These are phyloP conservation scores for Heterodera filipjevi DNA, from an alignment of 2,888 invertebrate species.

Conservation along the genomic window DNA sequence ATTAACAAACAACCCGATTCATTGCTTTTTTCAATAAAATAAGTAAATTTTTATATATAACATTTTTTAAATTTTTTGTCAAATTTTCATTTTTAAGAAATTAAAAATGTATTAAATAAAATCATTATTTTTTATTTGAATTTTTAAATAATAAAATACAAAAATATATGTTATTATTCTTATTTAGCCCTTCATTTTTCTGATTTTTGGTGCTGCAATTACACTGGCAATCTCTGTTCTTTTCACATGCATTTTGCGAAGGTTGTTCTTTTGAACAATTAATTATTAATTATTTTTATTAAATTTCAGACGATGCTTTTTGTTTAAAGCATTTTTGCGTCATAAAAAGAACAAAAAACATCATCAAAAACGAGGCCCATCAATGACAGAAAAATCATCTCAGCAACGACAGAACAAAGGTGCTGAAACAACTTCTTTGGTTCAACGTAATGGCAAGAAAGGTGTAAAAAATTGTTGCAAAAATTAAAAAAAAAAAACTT, in stretches of 20 bases:
- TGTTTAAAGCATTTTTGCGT: constrained; percentile 33
- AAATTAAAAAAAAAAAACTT: too few species aligned
- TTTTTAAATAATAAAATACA: not conserved
- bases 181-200: constrained; percentile 18
- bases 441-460: constrained; percentile 49
- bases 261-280: not conserved
- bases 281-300: constrained; percentile 26
- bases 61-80: not conserved
- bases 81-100: too few species aligned
- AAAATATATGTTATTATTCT: not conserved
- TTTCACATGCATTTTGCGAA: constrained; percentile 17
- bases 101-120: too few species aligned
- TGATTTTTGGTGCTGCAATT: constrained; percentile 27
- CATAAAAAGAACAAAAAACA: constrained; percentile 45
- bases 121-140: too few species aligned
- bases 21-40: too few species aligned
- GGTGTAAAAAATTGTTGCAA: too few species aligned
- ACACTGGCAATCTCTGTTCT: constrained; percentile 5
- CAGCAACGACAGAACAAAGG: constrained; percentile 26
- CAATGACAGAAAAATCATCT: constrained; percentile 32
- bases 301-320: constrained; percentile 40
- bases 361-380: constrained; percentile 56
- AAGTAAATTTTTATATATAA: too few species aligned
- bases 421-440: constrained; percentile 56
- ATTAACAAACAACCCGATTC: too few species aligned